Conservation (phyloP, 2,888 invertebrate genomes). For the Pammene fasciana region DNA sequence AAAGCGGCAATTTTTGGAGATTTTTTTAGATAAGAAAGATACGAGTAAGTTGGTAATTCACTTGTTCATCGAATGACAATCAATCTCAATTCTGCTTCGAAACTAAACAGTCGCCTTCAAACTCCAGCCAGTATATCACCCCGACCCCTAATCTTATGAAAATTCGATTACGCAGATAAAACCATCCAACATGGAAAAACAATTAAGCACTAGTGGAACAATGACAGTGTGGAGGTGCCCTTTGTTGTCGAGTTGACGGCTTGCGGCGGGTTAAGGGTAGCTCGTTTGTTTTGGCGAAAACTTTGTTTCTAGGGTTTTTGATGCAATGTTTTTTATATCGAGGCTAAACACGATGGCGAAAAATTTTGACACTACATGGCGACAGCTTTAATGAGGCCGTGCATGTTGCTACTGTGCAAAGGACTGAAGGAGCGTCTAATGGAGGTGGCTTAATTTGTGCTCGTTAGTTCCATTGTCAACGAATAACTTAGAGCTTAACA, state of each 20-base stretch:
- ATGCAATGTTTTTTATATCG: too few species aligned
- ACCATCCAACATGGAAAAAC: conserved; percentile 38
- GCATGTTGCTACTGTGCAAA: too few species aligned
- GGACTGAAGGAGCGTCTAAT: too few species aligned
- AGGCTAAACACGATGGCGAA: too few species aligned
- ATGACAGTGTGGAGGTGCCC: conserved; percentile 37
- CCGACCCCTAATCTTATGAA: conserved; percentile 35
- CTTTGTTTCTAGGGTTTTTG: neutral
- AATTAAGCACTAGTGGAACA: conserved; percentile 37
- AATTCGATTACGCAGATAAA: conserved; percentile 41
- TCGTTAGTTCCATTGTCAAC: too few species aligned
- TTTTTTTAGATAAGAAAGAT: neutral
- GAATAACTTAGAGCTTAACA: too few species aligned
- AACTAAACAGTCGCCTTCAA: conserved; percentile 28
- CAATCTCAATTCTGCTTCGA: conserved; percentile 16
- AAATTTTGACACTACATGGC: too few species aligned
- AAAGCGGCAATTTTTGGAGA: too few species aligned
- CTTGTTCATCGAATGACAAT: conserved; percentile 7
- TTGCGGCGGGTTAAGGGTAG: conserved; percentile 32
- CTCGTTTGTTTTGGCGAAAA: neutral
- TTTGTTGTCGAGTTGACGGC: conserved; percentile 35
- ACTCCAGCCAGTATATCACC: conserved; percentile 23
- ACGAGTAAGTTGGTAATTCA: neutral
- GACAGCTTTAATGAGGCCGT: too few species aligned
- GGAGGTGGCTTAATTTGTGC: too few species aligned